Evolutionary conservation across 1,140 invertebrate species (phyloP).

Genomic region (Papilio dardanus): DNA sequence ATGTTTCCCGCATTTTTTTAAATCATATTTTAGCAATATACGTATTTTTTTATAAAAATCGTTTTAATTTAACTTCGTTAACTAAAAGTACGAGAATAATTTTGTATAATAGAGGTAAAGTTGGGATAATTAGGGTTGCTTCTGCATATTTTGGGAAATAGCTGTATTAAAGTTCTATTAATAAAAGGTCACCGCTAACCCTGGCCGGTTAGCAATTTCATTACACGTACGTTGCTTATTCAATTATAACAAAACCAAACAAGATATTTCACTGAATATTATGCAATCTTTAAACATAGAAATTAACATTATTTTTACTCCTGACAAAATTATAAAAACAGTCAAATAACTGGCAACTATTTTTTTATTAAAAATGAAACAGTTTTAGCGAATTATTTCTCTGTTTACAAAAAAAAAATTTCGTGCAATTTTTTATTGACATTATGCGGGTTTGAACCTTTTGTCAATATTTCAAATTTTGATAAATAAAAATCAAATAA

Average conservation of each 20-base stretch:
- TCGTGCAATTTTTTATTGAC: too few relatives aligned
- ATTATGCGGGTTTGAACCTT: too few relatives aligned
- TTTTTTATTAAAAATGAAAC: too few relatives aligned
- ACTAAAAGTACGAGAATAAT: background rate
- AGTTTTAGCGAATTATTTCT: too few relatives aligned
- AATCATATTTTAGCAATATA: background rate
- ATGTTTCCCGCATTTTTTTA: too few relatives aligned
- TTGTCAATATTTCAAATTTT: too few relatives aligned
- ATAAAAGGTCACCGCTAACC: slow-evolving; percentile 34
- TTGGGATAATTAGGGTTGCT: slow-evolving; percentile 31
- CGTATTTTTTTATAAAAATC: background rate
- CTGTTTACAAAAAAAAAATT: too few relatives aligned
- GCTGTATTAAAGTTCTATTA: slow-evolving; percentile 33
- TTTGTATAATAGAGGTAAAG: slow-evolving; percentile 7
- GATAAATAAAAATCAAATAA: too few relatives aligned
- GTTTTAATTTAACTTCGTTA: background rate
- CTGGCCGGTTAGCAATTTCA: slow-evolving; percentile 21
- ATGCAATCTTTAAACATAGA: background rate
- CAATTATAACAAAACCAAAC: slow-evolving; percentile 28
- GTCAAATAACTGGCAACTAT: too few relatives aligned
- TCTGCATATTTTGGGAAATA: slow-evolving; percentile 32
- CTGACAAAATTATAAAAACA: too few relatives aligned
- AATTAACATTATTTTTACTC: background rate
- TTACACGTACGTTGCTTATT: slow-evolving; percentile 27
- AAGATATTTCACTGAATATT: slow-evolving; percentile 3